Evolutionary conservation across 1,140 invertebrate genomes (phyloP).

Genomic region (Zeugodacus cucurbitae): DNA sequence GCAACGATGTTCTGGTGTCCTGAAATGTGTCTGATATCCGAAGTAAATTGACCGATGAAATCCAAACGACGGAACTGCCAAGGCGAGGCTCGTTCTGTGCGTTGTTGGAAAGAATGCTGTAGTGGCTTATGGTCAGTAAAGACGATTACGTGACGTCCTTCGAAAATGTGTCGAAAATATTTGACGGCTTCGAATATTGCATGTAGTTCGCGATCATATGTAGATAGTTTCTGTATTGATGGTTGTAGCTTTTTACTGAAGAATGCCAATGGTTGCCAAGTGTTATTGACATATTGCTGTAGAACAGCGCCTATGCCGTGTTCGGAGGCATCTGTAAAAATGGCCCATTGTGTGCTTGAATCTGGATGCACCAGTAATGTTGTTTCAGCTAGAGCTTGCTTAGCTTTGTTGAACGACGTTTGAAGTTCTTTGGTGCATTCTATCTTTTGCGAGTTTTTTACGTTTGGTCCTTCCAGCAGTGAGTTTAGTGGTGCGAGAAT

Average conservation of each 20-base stretch:
- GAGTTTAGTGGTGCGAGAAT: too few species aligned
- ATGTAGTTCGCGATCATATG: too few species aligned
- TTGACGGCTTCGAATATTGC: slow-evolving; percentile 53
- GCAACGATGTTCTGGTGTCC: not conserved
- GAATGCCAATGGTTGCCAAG: not conserved
- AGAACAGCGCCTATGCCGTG: not conserved
- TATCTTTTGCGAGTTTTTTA: too few species aligned
- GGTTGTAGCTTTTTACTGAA: not conserved
- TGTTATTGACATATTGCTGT: not conserved
- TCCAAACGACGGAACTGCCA: not conserved
- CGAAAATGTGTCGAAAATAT: slow-evolving; percentile 58
- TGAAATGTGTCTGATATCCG: not conserved
- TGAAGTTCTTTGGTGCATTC: too few species aligned
- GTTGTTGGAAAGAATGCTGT: slow-evolving; percentile 48
- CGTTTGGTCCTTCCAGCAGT: too few species aligned
- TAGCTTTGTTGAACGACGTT: too few species aligned
- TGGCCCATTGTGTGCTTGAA: not conserved
- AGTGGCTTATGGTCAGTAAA: slow-evolving; percentile 60
- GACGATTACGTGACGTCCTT: slow-evolving; percentile 52
- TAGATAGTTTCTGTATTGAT: too few species aligned
- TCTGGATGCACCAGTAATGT: too few species aligned
- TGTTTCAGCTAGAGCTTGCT: too few species aligned
- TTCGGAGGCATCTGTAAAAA: not conserved
- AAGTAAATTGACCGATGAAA: not conserved
- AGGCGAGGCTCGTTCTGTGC: slow-evolving; percentile 44